These are phyloP conservation scores for Cottus gobio DNA, from an alignment of 2,113 vertebrate species.

Conservation along the genomic window DNA sequence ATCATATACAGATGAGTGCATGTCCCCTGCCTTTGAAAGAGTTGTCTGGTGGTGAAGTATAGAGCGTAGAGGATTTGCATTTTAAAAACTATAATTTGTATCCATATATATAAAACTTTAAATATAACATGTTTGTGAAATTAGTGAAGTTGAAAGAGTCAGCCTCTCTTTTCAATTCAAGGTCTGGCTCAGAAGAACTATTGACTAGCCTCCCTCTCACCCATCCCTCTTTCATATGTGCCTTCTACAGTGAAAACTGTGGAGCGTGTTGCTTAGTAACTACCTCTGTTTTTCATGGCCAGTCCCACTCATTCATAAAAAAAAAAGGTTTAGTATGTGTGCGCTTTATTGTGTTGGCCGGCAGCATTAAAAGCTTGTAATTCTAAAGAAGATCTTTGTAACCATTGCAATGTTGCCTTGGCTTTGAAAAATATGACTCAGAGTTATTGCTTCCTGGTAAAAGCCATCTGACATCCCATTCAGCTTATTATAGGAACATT, in stretches of 20 bases:
- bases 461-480: conserved; percentile 20
- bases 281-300: conserved; percentile 36
- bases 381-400: conserved; percentile 11
- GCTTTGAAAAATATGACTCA: conserved; percentile 8
- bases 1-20: background rate
- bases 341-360: background rate
- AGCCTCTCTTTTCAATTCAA: background rate
- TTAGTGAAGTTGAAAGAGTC: background rate
- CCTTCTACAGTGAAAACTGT: conserved; percentile 38
- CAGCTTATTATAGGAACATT: conserved; percentile 1
- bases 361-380: conserved; percentile 16
- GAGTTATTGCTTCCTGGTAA: conserved; percentile 12
- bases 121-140: conserved; percentile 10
- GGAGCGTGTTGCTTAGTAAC: conserved; percentile 78
- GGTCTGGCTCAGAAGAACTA: conserved; percentile 20
- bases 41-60: background rate
- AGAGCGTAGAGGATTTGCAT: background rate
- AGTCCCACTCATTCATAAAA: conserved; percentile 69
- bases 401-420: conserved; percentile 8
- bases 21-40: background rate
- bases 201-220: conserved; percentile 20
- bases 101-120: too few relatives aligned
- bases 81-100: background rate
- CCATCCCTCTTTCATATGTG: conserved; percentile 9
- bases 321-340: background rate